These are phyloP conservation scores for Aepyceros melampus DNA, from an alignment of 2,113 vertebrate species.

Conservation along the genomic window DNA sequence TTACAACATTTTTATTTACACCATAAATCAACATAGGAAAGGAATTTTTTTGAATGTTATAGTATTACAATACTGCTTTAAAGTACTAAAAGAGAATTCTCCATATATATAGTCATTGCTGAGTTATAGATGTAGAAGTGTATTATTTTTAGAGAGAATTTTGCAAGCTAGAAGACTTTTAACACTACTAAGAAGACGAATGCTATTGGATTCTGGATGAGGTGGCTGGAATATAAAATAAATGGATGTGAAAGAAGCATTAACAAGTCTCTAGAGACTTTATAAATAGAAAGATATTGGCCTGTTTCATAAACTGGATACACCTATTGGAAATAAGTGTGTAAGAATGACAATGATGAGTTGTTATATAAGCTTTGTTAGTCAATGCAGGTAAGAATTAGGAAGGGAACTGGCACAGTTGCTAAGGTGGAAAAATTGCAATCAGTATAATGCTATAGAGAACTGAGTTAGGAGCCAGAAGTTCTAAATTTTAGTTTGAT, in stretches of 20 bases:
- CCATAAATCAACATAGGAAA: neutral
- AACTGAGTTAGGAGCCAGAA: neutral
- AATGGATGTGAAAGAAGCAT: conserved; percentile 40
- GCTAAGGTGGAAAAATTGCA: neutral
- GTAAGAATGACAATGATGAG: neutral
- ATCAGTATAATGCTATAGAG: neutral
- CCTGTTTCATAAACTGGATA: neutral
- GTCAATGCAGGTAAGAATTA: neutral
- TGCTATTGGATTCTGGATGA: neutral
- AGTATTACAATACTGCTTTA: neutral
- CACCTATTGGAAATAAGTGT: neutral
- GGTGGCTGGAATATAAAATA: neutral
- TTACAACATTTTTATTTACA: neutral
- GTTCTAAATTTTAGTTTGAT: neutral
- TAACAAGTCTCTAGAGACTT: conserved; percentile 40
- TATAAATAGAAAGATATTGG: conserved; percentile 44
- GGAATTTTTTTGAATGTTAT: neutral
- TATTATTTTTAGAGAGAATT: neutral
- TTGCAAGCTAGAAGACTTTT: neutral
- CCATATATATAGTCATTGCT: neutral
- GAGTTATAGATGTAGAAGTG: neutral
- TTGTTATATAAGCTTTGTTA: neutral
- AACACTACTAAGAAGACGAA: neutral
- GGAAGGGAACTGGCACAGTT: neutral
- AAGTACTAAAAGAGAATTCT: neutral